A percentile compares a stretch with the other conserved stretches of the same genome.
phyloP scores from a whole-genome alignment of 2,113 vertebrate genomes.

The Cyanoramphus novaezelandiae region DNA sequence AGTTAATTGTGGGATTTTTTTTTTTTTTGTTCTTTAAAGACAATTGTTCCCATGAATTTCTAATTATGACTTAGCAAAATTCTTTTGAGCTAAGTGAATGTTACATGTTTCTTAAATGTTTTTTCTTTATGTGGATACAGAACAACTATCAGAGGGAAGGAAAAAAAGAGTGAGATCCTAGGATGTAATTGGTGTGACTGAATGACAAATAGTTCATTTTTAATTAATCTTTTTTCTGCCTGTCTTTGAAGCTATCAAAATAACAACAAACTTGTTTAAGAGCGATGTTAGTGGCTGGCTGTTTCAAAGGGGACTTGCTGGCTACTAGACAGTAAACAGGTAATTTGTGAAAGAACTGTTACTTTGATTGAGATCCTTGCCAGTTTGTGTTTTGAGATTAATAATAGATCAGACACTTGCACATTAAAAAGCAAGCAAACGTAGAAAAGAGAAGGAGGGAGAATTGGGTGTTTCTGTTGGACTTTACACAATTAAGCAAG shows the following conservation, averaged over 20 bases:
- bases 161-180: neutral
- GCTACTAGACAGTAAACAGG: conserved; percentile 68
- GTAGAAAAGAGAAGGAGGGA: neutral
- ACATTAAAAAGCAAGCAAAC: conserved; percentile 72
- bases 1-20: neutral
- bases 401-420: conserved; percentile 84
- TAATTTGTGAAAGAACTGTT: conserved; percentile 72
- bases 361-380: conserved; percentile 78
- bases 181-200: neutral
- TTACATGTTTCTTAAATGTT: conserved; percentile 2
- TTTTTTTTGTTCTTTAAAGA: neutral
- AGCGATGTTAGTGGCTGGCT: conserved; percentile 23
- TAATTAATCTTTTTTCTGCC: conserved; percentile 40
- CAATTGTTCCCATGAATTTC: neutral
- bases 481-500: conserved; percentile 4
- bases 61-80: neutral
- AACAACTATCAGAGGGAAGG: neutral
- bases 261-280: conserved; percentile 41
- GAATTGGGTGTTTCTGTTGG: neutral
- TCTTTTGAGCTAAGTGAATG: neutral
- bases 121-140: neutral
- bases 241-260: conserved; percentile 35
- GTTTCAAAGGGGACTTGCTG: conserved; percentile 57
- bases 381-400: conserved; percentile 80
- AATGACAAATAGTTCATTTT: conserved; percentile 39